Base-by-base conservation (phyloP, 2,113 vertebrate genomes). In the Cygnus atratus region DNA sequence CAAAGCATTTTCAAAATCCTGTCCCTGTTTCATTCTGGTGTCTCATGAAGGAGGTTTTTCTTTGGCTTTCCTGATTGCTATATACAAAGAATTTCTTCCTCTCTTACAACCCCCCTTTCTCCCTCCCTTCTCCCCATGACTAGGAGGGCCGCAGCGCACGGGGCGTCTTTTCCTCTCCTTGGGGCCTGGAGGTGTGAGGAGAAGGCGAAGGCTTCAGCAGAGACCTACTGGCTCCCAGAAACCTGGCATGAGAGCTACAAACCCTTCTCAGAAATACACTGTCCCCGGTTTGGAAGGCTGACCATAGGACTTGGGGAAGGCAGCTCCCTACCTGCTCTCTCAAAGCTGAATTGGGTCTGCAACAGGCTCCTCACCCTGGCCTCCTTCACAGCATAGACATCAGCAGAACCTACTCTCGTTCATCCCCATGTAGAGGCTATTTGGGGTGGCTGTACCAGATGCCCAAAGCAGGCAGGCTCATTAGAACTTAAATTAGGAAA, bases 1-100 rank as follows among this genome's bases (percentile, higher is more conserved):
- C 74, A 66, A 88, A 82, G 43, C 20, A 20, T 73, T 80, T 85
- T 62, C 71, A 79, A 90, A 93, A 89, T 22, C 35, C 59, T 55
- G 21, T 21, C 57, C 71, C 58, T 13, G 28, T 91, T 91, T 91
- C 46, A n/a, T 59, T 46, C 61, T 5, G 2, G 31, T 9, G 2
- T 75, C 46, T 92, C 73, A 65, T 43, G 86, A 92, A 90, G 35
- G 19, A 88, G 41, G 17, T 39, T 80, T 91, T 62, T 24, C 44
- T 44, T 71, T 59, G 11, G 20, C 46, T 84, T 68, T 74, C 44
- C 35, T 35, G 17, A 59, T 19, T 63, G 37, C 18, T 86, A 59
- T 54, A 21, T 12, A 55, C 22, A 61, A 75, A 55, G 2, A 48
- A 77, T 70, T 62, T 83, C 35, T 73, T 55, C 16, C 9, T 76